These are phyloP conservation scores for Enteromius fasciolatus DNA, from an alignment of 2,797 vertebrate genomes.

Conservation along the genomic window DNA sequence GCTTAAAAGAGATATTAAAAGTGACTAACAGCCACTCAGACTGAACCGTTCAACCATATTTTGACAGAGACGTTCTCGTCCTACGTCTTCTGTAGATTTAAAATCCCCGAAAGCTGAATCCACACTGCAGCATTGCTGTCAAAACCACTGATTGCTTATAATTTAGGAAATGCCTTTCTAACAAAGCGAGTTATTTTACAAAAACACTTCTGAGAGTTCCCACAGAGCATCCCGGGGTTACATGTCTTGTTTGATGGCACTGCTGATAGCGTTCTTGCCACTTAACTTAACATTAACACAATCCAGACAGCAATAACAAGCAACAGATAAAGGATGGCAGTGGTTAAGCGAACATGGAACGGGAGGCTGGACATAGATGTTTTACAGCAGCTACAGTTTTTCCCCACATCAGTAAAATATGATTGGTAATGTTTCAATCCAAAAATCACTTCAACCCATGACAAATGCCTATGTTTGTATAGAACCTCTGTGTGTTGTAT, in stretches of 20 bases:
- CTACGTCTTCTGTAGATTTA: conserved; percentile 15
- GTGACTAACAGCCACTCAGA: conserved; percentile 15
- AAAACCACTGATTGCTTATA: conserved; percentile 7
- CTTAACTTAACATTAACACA: conserved; percentile 31
- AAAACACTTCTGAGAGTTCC: conserved; percentile 4
- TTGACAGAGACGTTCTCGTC: neutral
- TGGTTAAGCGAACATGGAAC: conserved; percentile 26
- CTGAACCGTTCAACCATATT: conserved; percentile 9
- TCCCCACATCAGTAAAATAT: neutral
- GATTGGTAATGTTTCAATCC: neutral
- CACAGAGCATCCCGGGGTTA: conserved; percentile 22
- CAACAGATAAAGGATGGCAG: conserved; percentile 20
- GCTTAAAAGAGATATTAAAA: conserved; percentile 22
- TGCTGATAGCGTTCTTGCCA: conserved; percentile 21
- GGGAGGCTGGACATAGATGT: conserved; percentile 21
- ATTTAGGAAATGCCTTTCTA: conserved; percentile 13
- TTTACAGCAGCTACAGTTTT: neutral
- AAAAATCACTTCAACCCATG: conserved; percentile 3
- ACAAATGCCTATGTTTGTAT: neutral
- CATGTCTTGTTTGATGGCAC: conserved; percentile 2
- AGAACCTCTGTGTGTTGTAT: neutral
- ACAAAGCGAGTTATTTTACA: neutral
- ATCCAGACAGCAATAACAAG: conserved; percentile 37
- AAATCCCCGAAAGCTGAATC: conserved; percentile 25
- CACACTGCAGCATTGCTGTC: neutral